Evolutionary conservation across 2,797 vertebrate species (phyloP).

Genomic region (Hyperoplus immaculatus): DNA sequence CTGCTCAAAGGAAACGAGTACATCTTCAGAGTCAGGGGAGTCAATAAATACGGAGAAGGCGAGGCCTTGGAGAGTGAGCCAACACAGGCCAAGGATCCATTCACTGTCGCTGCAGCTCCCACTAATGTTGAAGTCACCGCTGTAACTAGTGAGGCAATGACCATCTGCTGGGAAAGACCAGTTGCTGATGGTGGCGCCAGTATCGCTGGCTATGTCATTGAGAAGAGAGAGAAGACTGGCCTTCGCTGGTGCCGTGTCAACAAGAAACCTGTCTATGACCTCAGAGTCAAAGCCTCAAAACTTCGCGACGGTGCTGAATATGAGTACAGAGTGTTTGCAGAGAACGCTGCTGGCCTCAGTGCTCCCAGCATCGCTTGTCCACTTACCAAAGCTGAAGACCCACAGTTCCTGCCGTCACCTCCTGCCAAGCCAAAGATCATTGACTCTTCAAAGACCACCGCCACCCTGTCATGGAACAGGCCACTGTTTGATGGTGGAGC

Average conservation of each 20-base stretch:
- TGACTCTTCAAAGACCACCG: slow-evolving; percentile 92
- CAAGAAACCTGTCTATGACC: slow-evolving; percentile 98
- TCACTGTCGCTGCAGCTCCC: slow-evolving; percentile 92
- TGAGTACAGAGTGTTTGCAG: slow-evolving; percentile 97
- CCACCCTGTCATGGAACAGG: slow-evolving; percentile 93
- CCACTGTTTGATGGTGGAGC: slow-evolving; percentile 97
- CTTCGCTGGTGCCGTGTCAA: slow-evolving; percentile 97
- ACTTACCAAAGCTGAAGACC: slow-evolving; percentile 94
- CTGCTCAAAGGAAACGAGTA: slow-evolving; percentile 98
- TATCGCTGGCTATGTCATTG: slow-evolving; percentile 96
- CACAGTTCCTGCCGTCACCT: slow-evolving; percentile 94
- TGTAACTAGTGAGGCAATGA: slow-evolving; percentile 95
- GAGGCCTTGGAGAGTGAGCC: slow-evolving; percentile 94
- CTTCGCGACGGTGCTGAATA: slow-evolving; percentile 96
- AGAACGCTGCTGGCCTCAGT: slow-evolving; percentile 97
- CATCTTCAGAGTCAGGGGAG: slow-evolving; percentile 95
- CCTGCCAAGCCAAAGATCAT: slow-evolving; percentile 95
- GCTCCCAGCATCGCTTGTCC: slow-evolving; percentile 91
- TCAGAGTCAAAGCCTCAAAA: slow-evolving; percentile 96
- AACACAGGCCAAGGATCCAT: slow-evolving; percentile 93
- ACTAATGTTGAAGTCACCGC: slow-evolving; percentile 93
- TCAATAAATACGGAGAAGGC: slow-evolving; percentile 97
- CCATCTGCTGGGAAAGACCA: slow-evolving; percentile 98
- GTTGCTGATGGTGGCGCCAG: slow-evolving; percentile 95
- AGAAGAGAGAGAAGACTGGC: slow-evolving; percentile 95